Conservation (phyloP, 1,140 invertebrate genomes). For the Panagrolaimus sp. region DNA sequence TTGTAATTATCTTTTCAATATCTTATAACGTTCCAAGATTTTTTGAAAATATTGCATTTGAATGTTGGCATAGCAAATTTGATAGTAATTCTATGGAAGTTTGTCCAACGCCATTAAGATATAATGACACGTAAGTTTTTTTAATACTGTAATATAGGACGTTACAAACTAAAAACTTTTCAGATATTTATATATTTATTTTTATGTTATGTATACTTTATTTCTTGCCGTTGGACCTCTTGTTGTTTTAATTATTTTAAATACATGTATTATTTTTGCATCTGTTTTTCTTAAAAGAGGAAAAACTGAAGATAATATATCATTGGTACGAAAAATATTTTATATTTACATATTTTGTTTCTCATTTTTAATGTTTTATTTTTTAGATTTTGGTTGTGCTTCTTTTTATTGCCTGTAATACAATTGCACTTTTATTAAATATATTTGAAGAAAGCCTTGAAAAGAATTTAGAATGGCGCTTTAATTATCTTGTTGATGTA, state of each 20-base stretch:
- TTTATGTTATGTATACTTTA: conserved; percentile 56
- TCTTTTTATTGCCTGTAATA: conserved; percentile 55
- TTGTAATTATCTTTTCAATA: conserved; percentile 45
- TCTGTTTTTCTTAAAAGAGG: conserved; percentile 40
- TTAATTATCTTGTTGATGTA: conserved; percentile 56
- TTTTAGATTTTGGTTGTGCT: conserved; percentile 55
- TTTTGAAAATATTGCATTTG: conserved; percentile 50
- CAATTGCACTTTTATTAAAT: conserved; percentile 50
- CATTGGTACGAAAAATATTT: no score
- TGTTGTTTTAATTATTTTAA: conserved; percentile 45
- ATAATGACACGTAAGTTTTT: conserved; percentile 36
- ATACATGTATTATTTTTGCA: conserved; percentile 48
- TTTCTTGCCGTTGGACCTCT: conserved; percentile 54
- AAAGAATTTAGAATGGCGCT: conserved; percentile 32
- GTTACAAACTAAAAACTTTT: conserved; percentile 18
- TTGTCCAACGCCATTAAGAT: conserved; percentile 53
- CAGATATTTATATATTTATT: conserved; percentile 51
- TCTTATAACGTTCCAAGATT: conserved; percentile 57
- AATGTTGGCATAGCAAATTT: conserved; percentile 54
- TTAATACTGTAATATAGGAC: conserved; percentile 20
- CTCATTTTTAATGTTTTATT: conserved; percentile 1
- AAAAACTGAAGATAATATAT: conserved; percentile 47
- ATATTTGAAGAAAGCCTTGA: conserved; percentile 48
- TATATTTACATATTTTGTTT: conserved; percentile 7
- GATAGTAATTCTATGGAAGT: conserved; percentile 45